These are phyloP conservation scores for Volucella bombylans DNA, from an alignment of 2,888 invertebrate genomes.

Conservation along the genomic window DNA sequence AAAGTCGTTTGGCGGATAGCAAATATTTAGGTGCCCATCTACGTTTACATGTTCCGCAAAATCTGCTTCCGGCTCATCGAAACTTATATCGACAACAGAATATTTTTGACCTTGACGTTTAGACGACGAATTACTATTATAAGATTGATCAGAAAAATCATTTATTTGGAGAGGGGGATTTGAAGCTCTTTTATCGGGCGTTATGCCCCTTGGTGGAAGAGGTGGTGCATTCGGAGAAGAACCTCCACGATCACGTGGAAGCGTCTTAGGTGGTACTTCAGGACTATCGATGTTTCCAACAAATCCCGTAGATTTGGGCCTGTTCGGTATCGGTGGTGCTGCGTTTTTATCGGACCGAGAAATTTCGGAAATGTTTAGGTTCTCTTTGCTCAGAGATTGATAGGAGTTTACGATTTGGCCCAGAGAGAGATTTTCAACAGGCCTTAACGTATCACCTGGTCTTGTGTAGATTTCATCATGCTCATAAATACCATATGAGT, in stretches of 20 bases:
- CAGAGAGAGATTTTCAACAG: constrained; percentile 77
- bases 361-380: constrained; percentile 75
- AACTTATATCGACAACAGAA: constrained; percentile 83
- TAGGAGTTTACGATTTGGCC: constrained; percentile 78
- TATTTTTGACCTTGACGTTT: constrained; percentile 81
- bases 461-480: constrained; percentile 90
- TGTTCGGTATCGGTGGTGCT: constrained; percentile 85
- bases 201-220: constrained; percentile 89
- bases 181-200: constrained; percentile 82
- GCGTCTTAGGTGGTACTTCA: constrained; percentile 83
- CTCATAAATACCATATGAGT: constrained; percentile 83
- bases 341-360: constrained; percentile 56
- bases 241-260: constrained; percentile 80
- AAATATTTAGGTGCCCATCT: constrained; percentile 77
- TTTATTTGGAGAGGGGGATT: constrained; percentile 80
- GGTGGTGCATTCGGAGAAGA: constrained; percentile 87
- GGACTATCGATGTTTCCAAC: constrained; percentile 81
- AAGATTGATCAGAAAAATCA: constrained; percentile 79
- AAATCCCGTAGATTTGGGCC: constrained; percentile 85
- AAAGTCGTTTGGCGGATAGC: constrained; percentile 80
- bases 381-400: constrained; percentile 80
- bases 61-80: constrained; percentile 83
- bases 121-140: constrained; percentile 73
- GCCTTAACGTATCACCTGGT: constrained; percentile 83
- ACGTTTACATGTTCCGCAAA: constrained; percentile 77